Conservation (phyloP, 2,797 vertebrate genomes). For the Microctenopoma stevenorrisi region DNA sequence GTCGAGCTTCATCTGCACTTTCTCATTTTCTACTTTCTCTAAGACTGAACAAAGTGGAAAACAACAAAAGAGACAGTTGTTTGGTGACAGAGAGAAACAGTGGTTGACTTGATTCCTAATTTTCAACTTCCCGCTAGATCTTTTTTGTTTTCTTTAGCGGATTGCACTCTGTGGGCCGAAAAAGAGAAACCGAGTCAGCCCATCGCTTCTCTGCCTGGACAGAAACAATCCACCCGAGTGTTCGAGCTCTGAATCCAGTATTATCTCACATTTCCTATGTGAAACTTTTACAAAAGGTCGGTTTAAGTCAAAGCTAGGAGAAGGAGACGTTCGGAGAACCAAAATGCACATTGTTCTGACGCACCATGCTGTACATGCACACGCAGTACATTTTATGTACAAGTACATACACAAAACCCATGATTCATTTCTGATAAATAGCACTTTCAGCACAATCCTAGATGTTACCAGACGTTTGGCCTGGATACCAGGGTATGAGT, state of each 20-base stretch:
- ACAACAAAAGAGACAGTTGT: slow-evolving; percentile 41
- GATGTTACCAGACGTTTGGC: slow-evolving; percentile 75
- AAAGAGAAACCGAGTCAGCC: slow-evolving; percentile 67
- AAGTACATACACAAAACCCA: slow-evolving; percentile 48
- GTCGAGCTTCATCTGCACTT: slow-evolving; percentile 88
- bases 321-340: slow-evolving; percentile 34
- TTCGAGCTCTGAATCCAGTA: slow-evolving; percentile 85
- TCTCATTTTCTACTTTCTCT: slow-evolving; percentile 77
- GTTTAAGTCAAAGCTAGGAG: slow-evolving; percentile 50
- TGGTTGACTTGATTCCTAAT: slow-evolving; percentile 48
- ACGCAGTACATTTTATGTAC: slow-evolving; percentile 38
- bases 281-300: slow-evolving; percentile 53
- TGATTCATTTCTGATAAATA: slow-evolving; percentile 49
- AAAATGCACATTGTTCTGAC: slow-evolving; percentile 52
- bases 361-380: slow-evolving; percentile 20
- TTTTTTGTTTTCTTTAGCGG: slow-evolving; percentile 44
- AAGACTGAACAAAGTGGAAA: slow-evolving; percentile 39
- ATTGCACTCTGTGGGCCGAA: slow-evolving; percentile 84
- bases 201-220: slow-evolving; percentile 79
- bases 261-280: slow-evolving; percentile 83
- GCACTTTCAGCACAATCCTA: slow-evolving; percentile 84
- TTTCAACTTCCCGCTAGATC: slow-evolving; percentile 78
- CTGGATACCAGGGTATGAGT: slow-evolving; percentile 63
- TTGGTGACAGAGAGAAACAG: slow-evolving; percentile 47
- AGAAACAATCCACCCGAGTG: slow-evolving; percentile 75